Conservation (phyloP, 2,888 invertebrate species). For the Gerris lacustris region DNA sequence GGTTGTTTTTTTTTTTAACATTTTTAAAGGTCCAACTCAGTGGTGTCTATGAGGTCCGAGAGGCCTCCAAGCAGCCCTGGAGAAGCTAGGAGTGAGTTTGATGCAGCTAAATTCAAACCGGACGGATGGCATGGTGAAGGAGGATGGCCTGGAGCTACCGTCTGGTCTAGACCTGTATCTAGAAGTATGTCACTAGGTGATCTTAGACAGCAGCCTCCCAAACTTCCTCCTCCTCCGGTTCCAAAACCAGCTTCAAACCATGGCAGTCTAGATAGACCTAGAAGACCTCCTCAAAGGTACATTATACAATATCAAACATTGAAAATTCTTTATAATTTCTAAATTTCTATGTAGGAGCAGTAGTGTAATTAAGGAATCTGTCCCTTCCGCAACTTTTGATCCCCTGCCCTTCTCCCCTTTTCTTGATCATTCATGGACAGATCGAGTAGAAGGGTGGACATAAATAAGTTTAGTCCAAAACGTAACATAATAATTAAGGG, state of each 20-base stretch:
- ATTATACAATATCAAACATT: neutral
- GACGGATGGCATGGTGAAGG: slow-evolving; percentile 4
- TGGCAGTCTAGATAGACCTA: neutral
- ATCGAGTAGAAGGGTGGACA: too few relatives aligned
- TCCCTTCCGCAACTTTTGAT: too few relatives aligned
- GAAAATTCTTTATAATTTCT: too few relatives aligned
- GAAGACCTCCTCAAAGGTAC: neutral
- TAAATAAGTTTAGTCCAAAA: too few relatives aligned
- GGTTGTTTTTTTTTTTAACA: too few relatives aligned
- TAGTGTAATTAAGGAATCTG: too few relatives aligned
- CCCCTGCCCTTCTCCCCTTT: too few relatives aligned
- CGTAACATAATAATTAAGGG: too few relatives aligned
- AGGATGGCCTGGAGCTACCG: slow-evolving; percentile 2
- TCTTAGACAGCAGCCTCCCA: neutral
- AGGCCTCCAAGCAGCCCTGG: neutral
- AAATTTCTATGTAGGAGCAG: too few relatives aligned
- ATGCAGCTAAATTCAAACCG: slow-evolving; percentile 15
- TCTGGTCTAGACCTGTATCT: slow-evolving; percentile 8
- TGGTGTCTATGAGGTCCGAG: neutral
- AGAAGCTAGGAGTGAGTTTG: slow-evolving; percentile 13
- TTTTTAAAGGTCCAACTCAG: neutral
- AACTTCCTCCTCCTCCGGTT: neutral
- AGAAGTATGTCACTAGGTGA: neutral
- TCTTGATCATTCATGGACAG: too few relatives aligned
- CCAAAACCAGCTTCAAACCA: neutral